Evolutionary conservation across 2,888 invertebrate species (phyloP), one percentile per base, ranked within the genome.

Genomic region (Lymantria dispar): DNA sequence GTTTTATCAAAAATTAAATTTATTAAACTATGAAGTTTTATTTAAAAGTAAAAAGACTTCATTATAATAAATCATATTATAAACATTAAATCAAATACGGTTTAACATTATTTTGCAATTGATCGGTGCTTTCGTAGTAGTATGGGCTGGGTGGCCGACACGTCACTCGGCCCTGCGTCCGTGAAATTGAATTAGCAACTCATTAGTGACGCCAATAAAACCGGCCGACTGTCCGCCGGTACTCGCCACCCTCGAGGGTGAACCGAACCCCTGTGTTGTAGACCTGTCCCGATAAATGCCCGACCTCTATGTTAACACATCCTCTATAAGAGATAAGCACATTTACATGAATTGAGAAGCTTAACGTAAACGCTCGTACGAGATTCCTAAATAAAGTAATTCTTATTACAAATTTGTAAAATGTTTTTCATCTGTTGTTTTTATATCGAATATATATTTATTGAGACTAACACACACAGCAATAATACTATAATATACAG

Each of bases 111-210:
- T 30, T 33, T 10, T 33, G 33, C 8, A 8, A 1, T 10, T 33
- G 33, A 33, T 10, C 33, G 8, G 33, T 33, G 8, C 33, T 33
- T 33, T 10, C 22, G 22, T 22, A 3, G 22, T 22, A 22, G 22
- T 41, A 15, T 33, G 22, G n/a, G 22, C 41, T 15, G 39, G 43
- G 37, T 58, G 61, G 58, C 60, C 63, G 68, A 71, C 40, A 67
- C 69, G 62, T 62, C 69, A 65, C 72, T 74, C 52, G 65, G 62
- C 72, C 73, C 78, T 82, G 79, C 80, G 80, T 74, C 86, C 87
- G 85, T 88, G 86, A 88, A 90, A 91, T 91, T 90, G 87, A 90
- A 91, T 91, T 91, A 90, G 85, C 88, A 89, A 90, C 89, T 89
- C 89, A 90, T 90, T 90, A 90, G 88, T 87, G 83, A 85, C 87